phyloP scores from a whole-genome alignment of 2,113 vertebrate genomes.

The Columba livia region DNA sequence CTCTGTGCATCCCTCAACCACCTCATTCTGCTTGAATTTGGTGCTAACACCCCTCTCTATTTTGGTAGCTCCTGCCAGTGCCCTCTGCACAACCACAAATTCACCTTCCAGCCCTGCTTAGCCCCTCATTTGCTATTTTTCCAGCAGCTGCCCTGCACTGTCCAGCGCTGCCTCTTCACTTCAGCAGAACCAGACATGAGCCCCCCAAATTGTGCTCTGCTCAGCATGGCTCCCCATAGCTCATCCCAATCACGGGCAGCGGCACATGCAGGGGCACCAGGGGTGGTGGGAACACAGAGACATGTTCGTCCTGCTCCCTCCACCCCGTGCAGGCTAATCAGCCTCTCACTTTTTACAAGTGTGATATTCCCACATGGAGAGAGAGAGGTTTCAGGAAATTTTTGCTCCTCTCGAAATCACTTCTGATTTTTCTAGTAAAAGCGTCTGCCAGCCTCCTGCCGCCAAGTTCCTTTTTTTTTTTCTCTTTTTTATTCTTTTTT shows the following conservation, averaged over 20 bases:
- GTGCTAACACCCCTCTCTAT: background rate
- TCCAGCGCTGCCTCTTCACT: background rate
- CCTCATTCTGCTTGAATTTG: background rate
- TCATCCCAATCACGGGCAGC: accelerated
- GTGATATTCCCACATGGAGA: conserved; percentile 13
- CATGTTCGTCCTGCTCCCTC: accelerated
- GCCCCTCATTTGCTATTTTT: background rate
- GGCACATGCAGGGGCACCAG: accelerated
- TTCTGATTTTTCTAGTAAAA: conserved; percentile 77
- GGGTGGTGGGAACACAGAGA: background rate
- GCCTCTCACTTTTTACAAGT: conserved; percentile 18
- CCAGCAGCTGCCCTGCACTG: background rate
- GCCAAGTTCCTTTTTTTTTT: conserved; percentile 53
- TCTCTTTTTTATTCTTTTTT: conserved; percentile 32
- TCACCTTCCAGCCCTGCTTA: background rate
- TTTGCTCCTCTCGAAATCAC: conserved; percentile 69
- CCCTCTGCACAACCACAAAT: background rate
- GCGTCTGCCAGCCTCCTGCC: conserved; percentile 66
- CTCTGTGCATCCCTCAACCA: accelerated
- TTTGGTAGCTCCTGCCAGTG: accelerated
- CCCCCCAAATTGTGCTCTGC: accelerated
- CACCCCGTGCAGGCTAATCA: background rate
- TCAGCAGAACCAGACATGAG: background rate
- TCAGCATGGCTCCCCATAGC: accelerated
- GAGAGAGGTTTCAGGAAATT: conserved; percentile 63